Base-by-base conservation (phyloP, 2,113 vertebrate genomes). In the Nesoenas mayeri region DNA sequence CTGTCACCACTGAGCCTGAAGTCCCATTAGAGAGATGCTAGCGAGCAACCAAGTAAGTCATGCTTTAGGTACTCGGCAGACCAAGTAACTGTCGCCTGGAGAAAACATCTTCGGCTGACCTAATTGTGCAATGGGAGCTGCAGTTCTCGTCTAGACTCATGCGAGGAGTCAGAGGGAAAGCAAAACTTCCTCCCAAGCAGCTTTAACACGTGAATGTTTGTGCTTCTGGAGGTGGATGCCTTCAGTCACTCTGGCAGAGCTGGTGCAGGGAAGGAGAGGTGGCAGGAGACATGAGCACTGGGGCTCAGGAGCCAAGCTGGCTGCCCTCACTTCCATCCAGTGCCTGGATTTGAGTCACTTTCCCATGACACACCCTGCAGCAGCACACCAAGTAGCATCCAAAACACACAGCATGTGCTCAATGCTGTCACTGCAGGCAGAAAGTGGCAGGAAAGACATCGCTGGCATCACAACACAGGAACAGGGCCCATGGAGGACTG, bases 221-320 rank as follows among this genome's bases (percentile, higher is more conserved):
- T 32, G 22, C 57, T 79, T 29, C n/a, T 73, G 87, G 51, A 70
- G 17, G 26, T 31, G 42, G 7, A 38, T 0, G 3, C 4, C 44
- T 58, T 62, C 60, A 58, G 32, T 28, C 10, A 36, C 15, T 15
- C 36, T 61, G 51, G 31, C 40, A 66, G n/a, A 57, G 22, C 20
- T 1, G 0, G 26, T 15, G 12, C 38, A 73, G 31, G 54, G 17
- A 57, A 73, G n/a, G 64, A 80, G n/a, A 4, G 1, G 6, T 40
- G 14, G 11, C 50, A 84, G 40, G 20, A 57, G n/a, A 28, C 0
- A 0, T 3, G 32, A 64, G 36, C 11, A 36, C 18, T 0, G 0
- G 2, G 5, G 44, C 34, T 81, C 3, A 1, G 47, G n/a, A 9
- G 26, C 26, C 1, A 2, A 78, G 44, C 4, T 11, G 57, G 20